A percentile compares a stretch with the other conserved stretches of the same genome.
Conservation (phyloP, 1,140 invertebrate genomes). For the Ladona fulva region DNA sequence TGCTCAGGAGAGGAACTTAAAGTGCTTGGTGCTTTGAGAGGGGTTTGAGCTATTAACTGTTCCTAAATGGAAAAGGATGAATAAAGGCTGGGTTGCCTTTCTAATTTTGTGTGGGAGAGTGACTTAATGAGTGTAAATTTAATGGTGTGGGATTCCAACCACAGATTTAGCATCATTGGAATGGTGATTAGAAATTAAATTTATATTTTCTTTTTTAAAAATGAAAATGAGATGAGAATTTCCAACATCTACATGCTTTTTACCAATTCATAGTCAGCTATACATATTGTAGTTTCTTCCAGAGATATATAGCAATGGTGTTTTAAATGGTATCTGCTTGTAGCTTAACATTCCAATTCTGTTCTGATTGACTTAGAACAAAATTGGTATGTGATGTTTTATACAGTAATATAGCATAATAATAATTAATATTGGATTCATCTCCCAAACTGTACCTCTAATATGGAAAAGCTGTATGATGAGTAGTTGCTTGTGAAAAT, state of each 20-base stretch:
- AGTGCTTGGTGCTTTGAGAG: not conserved
- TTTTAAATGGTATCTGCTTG: not conserved
- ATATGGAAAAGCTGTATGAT: not conserved
- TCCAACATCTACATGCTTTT: not conserved
- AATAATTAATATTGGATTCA: not conserved
- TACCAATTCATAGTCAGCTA: not conserved
- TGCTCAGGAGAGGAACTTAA: not conserved
- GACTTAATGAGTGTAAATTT: not conserved
- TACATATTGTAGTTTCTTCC: constrained; percentile 10
- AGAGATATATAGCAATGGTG: constrained; percentile 3
- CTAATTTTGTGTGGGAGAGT: not conserved
- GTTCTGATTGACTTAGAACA: not conserved
- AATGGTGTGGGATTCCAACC: not conserved
- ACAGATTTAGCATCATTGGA: not conserved
- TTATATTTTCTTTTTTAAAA: constrained; percentile 1
- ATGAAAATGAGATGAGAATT: not conserved
- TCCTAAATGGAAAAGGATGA: not conserved
- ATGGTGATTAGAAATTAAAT: not conserved
- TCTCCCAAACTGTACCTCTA: constrained; percentile 4
- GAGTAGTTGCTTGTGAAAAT: constrained; percentile 3
- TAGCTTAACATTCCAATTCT: not conserved
- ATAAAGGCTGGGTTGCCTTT: not conserved
- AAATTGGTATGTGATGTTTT: not conserved
- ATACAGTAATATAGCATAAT: constrained; percentile 4
- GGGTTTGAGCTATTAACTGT: not conserved